Base-by-base conservation (phyloP, 2,797 vertebrate genomes). In the Todus mexicanus region DNA sequence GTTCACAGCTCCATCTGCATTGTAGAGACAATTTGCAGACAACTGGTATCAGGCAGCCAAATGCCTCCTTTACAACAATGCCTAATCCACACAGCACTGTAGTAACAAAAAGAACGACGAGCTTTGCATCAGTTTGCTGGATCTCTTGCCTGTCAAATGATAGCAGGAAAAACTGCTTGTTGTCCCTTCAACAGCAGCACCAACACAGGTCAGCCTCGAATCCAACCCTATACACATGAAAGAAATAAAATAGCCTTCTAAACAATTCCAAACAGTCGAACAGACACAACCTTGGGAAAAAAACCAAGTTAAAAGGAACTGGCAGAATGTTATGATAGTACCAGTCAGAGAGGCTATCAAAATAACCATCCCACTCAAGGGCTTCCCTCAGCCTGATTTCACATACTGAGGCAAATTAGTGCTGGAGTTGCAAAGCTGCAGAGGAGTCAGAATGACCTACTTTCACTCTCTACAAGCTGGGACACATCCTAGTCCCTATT, bases 71-170 rank as follows among this genome's bases (percentile, higher is more conserved):
- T 90, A 64, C 35, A 94, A 79, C 45, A 88, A 87, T 66, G 91
- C 57, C 75, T 90, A 93, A 96, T 95, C 73, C 89, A 85, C 77
- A 45, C 31, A 84, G 79, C 35, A 51, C 47, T 86, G 64, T 12
- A 50, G 50, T 35, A 93, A 94, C 87, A 97, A 90, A 94, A 94
- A 72, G 75, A 92, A 69, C 69, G 73, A 83, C 82, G 35, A 83
- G 91, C 90, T 91, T 83, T 89, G 80, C 69, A 91, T 59, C 82
- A 83, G 37, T 19, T 35, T 76, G 82, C 70, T 84, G 45, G 31
- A 68, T 25, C 87, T 90, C 82, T 68, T 78, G 83, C 87, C 78
- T 82, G 54, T 11, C 60, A 78, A 94, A 86, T 4, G 37, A 84
- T 13, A 75, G 64, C 73, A 84, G 77, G 45, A 91, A 82, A 84